Percentiles rank a stretch among this genome's conserved stretches.
These are phyloP conservation scores for Ornithoptera priamus DNA, from an alignment of 2,888 invertebrate genomes.

Conservation along the genomic window DNA sequence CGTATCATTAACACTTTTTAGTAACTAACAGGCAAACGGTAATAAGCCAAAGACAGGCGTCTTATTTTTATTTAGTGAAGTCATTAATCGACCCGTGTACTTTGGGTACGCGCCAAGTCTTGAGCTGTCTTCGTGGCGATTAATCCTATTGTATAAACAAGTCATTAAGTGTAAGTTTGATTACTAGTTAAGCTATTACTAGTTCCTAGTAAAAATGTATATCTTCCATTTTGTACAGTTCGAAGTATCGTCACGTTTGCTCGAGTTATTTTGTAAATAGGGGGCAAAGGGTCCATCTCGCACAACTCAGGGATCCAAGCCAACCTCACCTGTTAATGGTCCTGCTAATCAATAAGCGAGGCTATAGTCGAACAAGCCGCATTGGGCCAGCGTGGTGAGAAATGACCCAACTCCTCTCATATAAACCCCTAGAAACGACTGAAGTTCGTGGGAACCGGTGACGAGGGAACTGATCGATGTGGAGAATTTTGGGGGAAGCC, in stretches of 20 bases:
- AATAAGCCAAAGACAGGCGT: conserved; percentile 32
- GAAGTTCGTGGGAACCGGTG: too few relatives aligned
- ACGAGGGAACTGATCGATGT: too few relatives aligned
- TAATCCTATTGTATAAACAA: conserved; percentile 23
- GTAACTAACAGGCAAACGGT: conserved; percentile 38
- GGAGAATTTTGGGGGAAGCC: too few relatives aligned
- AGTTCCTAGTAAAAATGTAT: background rate
- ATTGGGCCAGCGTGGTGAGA: too few relatives aligned
- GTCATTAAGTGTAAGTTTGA: background rate
- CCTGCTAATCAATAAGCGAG: too few relatives aligned
- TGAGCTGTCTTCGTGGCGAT: conserved; percentile 31
- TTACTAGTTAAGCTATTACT: background rate
- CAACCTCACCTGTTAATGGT: too few relatives aligned
- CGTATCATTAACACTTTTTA: conserved; percentile 40
- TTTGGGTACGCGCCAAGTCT: conserved; percentile 42
- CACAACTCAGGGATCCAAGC: too few relatives aligned
- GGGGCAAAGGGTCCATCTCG: too few relatives aligned
- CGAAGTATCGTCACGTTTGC: background rate
- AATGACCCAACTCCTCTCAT: too few relatives aligned
- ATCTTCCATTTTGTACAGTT: background rate
- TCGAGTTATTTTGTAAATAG: too few relatives aligned
- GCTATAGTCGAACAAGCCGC: too few relatives aligned
- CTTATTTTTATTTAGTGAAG: conserved; percentile 32
- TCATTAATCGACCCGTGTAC: conserved; percentile 36
- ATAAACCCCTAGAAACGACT: too few relatives aligned